Conservation (phyloP, 2,113 vertebrate genomes). For the Brachyhypopomus occidentalis region DNA sequence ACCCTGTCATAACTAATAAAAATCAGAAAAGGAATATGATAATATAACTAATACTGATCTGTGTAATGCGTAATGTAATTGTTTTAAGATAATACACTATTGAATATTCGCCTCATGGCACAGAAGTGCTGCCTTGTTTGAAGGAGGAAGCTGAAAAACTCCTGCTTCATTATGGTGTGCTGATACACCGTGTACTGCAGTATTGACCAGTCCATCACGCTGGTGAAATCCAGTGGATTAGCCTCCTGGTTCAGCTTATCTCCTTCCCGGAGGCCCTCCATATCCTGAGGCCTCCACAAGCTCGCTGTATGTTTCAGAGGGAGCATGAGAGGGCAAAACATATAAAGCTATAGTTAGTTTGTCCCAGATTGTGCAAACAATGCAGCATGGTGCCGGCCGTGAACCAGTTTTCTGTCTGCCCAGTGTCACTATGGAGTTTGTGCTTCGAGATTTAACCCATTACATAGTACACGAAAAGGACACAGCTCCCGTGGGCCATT, state of each 20-base stretch:
- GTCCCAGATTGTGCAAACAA: background rate
- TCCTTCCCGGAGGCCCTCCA: slow-evolving; percentile 58
- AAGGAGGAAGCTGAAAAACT: background rate
- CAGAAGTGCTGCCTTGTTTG: background rate
- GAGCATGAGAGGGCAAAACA: slow-evolving; percentile 2
- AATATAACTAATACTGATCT: background rate
- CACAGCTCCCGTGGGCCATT: too few species aligned
- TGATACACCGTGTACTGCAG: slow-evolving; percentile 55
- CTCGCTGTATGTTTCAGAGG: background rate
- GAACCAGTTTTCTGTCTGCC: background rate
- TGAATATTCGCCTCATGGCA: background rate
- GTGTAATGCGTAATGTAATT: too few species aligned
- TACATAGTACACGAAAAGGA: too few species aligned
- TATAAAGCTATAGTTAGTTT: slow-evolving; percentile 5
- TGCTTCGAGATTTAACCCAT: background rate
- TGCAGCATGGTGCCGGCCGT: background rate
- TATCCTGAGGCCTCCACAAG: slow-evolving; percentile 20
- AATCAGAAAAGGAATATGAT: too few species aligned
- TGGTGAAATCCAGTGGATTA: slow-evolving; percentile 72
- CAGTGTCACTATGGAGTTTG: background rate
- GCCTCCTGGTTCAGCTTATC: slow-evolving; percentile 63
- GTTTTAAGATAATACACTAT: background rate
- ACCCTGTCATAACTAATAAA: background rate
- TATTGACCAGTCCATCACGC: slow-evolving; percentile 72
- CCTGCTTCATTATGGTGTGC: slow-evolving; percentile 59